Conservation (phyloP, 2,888 invertebrate genomes). For the Nudaria mundana region DNA sequence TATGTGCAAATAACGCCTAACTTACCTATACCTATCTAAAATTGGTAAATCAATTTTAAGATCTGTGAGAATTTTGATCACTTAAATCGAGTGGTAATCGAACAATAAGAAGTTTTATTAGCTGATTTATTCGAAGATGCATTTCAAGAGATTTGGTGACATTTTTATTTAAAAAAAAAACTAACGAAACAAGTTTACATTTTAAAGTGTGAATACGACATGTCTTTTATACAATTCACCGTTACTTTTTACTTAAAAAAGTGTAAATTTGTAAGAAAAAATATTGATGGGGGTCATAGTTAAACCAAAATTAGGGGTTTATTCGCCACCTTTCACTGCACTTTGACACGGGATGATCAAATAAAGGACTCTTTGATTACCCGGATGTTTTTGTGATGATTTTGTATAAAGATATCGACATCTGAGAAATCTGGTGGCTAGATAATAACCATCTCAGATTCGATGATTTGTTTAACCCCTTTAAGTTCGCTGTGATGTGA, state of each 20-base stretch:
- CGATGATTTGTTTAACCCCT: conserved; percentile 57
- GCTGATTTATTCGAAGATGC: conserved; percentile 54
- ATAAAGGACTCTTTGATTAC: conserved; percentile 67
- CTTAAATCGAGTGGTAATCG: conserved; percentile 44
- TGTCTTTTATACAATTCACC: conserved; percentile 64
- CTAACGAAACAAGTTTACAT: conserved; percentile 77
- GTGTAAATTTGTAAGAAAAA: conserved; percentile 68
- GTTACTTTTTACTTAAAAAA: conserved; percentile 68
- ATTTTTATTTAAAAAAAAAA: conserved; percentile 56
- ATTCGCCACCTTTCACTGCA: conserved; percentile 74
- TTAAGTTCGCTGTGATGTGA: conserved; percentile 42
- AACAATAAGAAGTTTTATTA: conserved; percentile 53
- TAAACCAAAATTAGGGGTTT: conserved; percentile 75
- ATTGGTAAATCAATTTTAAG: conserved; percentile 34
- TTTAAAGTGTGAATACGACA: conserved; percentile 71
- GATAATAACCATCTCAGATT: conserved; percentile 58
- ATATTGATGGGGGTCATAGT: conserved; percentile 77
- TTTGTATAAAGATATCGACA: conserved; percentile 69
- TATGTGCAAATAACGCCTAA: too few relatives aligned
- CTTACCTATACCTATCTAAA: too few relatives aligned
- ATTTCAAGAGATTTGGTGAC: conserved; percentile 63
- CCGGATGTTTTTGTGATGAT: conserved; percentile 61
- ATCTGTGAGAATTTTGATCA: conserved; percentile 63
- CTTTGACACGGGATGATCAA: conserved; percentile 73
- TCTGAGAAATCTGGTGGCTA: conserved; percentile 68